Evolutionary conservation across 2,888 invertebrate genomes (phyloP).

Genomic region (Stenichneumon culpator): DNA sequence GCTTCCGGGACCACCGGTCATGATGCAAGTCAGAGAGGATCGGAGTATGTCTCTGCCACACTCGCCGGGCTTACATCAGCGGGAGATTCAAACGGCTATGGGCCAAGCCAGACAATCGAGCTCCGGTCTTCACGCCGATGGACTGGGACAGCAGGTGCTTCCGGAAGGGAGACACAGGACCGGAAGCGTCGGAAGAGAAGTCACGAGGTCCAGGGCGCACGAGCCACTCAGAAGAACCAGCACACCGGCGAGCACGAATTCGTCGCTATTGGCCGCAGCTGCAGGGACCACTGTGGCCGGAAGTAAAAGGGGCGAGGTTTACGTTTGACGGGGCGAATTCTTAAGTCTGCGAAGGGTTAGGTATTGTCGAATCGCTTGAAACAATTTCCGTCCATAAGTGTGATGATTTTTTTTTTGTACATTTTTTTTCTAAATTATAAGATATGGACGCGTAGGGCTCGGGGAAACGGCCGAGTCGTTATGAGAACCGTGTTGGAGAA

Average conservation of each 20-base stretch:
- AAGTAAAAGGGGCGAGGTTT: slow-evolving; percentile 87
- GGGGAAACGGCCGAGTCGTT: slow-evolving; percentile 5
- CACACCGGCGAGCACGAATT: slow-evolving; percentile 79
- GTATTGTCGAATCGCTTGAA: background rate
- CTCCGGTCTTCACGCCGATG: slow-evolving; percentile 47
- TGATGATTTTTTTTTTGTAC: slow-evolving; percentile 34
- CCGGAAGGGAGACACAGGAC: slow-evolving; percentile 78
- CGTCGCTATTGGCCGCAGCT: slow-evolving; percentile 69
- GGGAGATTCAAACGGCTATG: slow-evolving; percentile 74
- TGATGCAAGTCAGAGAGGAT: slow-evolving; percentile 77
- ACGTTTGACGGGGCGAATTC: slow-evolving; percentile 84
- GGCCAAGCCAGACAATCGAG: slow-evolving; percentile 70
- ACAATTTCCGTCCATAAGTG: slow-evolving; percentile 55
- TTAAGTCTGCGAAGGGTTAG: background rate
- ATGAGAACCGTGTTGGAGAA: background rate
- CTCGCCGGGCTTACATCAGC: slow-evolving; percentile 78
- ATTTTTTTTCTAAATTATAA: background rate
- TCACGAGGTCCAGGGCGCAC: slow-evolving; percentile 66
- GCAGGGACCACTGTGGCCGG: slow-evolving; percentile 69
- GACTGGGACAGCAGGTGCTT: slow-evolving; percentile 27
- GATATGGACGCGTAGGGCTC: background rate
- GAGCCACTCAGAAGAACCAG: slow-evolving; percentile 85
- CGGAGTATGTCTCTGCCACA: slow-evolving; percentile 82
- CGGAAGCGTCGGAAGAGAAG: slow-evolving; percentile 79
- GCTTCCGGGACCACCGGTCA: slow-evolving; percentile 79